phyloP scores from a whole-genome alignment of 2,113 vertebrate genomes.

The Arvicanthis niloticus region DNA sequence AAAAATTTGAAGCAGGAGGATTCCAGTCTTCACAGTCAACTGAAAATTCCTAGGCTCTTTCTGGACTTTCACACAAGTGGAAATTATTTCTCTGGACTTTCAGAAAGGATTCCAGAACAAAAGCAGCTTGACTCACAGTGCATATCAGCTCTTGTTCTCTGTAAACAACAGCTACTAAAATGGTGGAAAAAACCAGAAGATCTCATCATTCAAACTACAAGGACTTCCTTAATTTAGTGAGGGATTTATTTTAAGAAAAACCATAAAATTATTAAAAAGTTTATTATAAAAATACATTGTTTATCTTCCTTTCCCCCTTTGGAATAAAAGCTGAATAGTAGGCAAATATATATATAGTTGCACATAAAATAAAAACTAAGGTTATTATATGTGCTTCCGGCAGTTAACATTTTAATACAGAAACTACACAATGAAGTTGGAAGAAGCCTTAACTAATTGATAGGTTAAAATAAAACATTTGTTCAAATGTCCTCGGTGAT shows the following conservation, averaged over 20 bases:
- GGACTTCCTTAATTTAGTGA: conserved; percentile 37
- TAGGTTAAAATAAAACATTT: conserved; percentile 1
- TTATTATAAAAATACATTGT: conserved; percentile 3
- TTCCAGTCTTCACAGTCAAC: conserved; percentile 87
- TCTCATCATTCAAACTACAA: not conserved
- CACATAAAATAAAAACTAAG: not conserved
- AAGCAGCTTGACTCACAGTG: not conserved
- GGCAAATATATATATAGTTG: not conserved
- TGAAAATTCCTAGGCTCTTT: conserved; percentile 83
- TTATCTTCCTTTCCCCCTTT: not conserved
- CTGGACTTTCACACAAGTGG: not conserved
- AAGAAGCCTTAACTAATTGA: conserved; percentile 5
- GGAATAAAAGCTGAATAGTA: not conserved
- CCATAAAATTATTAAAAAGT: not conserved
- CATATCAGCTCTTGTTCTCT: not conserved
- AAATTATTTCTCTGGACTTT: conserved; percentile 6
- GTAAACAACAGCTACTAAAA: not conserved
- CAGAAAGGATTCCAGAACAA: not conserved
- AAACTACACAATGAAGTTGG: not conserved
- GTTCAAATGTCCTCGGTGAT: not conserved
- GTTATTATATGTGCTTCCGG: not conserved
- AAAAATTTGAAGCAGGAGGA: conserved; percentile 90
- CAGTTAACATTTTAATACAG: not conserved
- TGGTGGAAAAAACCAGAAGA: not conserved
- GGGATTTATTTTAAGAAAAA: conserved; percentile 40